Evolutionary conservation across 2,113 vertebrate species (phyloP).

Genomic region (Sapajus apella): DNA sequence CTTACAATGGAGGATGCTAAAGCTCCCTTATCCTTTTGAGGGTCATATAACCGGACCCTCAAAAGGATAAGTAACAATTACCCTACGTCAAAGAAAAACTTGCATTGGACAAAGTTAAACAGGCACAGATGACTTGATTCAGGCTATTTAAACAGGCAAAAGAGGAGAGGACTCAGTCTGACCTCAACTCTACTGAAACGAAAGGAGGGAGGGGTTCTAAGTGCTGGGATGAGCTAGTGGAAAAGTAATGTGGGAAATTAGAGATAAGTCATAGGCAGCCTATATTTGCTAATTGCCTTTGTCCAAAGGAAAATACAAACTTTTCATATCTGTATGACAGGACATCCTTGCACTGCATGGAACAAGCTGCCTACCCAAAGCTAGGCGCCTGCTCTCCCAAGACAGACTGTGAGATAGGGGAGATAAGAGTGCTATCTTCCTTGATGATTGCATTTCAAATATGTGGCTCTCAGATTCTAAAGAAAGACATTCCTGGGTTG

Average conservation of each 20-base stretch:
- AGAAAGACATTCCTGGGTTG: not conserved
- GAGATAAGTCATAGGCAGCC: not conserved
- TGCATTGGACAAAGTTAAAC: not conserved
- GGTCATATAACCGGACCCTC: not conserved
- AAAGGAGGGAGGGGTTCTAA: not conserved
- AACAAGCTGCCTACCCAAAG: not conserved
- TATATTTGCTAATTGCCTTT: not conserved
- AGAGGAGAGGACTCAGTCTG: not conserved
- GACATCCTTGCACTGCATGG: not conserved
- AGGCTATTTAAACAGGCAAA: not conserved
- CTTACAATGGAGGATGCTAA: not conserved
- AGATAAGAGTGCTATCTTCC: not conserved
- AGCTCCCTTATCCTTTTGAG: not conserved
- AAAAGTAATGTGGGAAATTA: not conserved
- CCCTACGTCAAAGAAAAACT: not conserved
- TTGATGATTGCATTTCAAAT: not conserved
- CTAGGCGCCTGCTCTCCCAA: not conserved
- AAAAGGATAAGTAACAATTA: not conserved
- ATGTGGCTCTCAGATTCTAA: not conserved
- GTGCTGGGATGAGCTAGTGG: not conserved
- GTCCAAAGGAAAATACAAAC: not conserved
- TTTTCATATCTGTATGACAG: not conserved
- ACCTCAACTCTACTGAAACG: not conserved
- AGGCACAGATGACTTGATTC: not conserved
- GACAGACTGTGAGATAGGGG: no score